Conservation (phyloP, 2,888 invertebrate genomes). For the Strigamia transsilvanica region DNA sequence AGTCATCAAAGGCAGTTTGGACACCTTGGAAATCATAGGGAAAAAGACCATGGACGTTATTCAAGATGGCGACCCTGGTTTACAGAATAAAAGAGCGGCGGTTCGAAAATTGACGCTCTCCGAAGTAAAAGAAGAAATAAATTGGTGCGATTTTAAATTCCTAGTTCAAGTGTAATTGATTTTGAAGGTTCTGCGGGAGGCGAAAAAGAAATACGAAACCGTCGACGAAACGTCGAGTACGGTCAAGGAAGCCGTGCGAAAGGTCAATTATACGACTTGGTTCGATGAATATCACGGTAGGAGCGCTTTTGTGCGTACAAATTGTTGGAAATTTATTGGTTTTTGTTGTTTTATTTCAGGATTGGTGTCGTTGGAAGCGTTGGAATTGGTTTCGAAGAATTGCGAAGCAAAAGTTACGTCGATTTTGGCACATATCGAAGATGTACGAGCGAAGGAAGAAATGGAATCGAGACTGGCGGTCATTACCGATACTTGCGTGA, state of each 20-base stretch:
- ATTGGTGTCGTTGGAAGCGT: constrained; percentile 85
- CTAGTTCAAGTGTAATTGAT: no score
- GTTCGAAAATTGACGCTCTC: constrained; percentile 62
- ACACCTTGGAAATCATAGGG: constrained; percentile 90
- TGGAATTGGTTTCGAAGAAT: constrained; percentile 88
- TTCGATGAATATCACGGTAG: constrained; percentile 87
- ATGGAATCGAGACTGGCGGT: neutral
- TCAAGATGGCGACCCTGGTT: constrained; percentile 89
- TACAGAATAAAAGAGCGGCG: constrained; percentile 79
- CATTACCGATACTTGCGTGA: neutral
- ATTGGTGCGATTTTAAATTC: no score
- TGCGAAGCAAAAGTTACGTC: constrained; percentile 73
- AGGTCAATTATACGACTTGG: constrained; percentile 64
- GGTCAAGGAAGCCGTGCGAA: neutral
- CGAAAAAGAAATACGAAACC: constrained; percentile 70
- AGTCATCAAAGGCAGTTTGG: constrained; percentile 81
- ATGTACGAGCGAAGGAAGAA: neutral
- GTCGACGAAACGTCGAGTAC: neutral
- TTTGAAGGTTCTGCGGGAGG: constrained; percentile 72
- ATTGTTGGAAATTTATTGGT: neutral
- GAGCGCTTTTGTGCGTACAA: constrained; percentile 42
- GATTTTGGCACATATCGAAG: neutral
- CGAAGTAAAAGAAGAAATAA: constrained; percentile 46
- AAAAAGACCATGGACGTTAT: constrained; percentile 94
- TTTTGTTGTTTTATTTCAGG: constrained; percentile 64